Percentiles rank a stretch among this genome's conserved stretches.
These are phyloP conservation scores for Strix uralensis DNA, from an alignment of 2,113 vertebrate species.

Conservation along the genomic window DNA sequence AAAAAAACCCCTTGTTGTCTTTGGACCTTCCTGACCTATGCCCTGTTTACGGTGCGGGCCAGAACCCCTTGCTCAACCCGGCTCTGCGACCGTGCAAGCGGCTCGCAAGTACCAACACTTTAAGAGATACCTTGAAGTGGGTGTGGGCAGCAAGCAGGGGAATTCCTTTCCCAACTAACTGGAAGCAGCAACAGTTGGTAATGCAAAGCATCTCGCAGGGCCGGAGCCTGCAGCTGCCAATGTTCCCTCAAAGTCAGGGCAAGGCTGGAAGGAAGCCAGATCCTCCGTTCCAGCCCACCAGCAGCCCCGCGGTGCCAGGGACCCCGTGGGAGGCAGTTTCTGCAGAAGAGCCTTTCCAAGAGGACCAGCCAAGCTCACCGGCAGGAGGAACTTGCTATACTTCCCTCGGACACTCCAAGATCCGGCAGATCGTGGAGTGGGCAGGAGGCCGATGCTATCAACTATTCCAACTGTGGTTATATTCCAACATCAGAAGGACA, in stretches of 20 bases:
- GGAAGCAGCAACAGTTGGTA: constrained; percentile 19
- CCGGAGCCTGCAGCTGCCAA: not conserved
- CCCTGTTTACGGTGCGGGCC: not conserved
- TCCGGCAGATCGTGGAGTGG: fast-evolving
- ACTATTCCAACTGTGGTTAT: not conserved
- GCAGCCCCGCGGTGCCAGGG: not conserved
- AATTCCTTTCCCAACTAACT: not conserved
- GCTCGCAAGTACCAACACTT: not conserved
- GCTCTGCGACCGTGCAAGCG: fast-evolving
- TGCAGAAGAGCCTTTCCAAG: not conserved
- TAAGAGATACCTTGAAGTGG: not conserved
- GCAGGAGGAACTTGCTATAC: not conserved
- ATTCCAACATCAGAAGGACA: too few species aligned
- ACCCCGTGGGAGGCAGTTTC: not conserved
- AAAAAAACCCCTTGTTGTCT: fast-evolving
- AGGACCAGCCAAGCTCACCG: not conserved
- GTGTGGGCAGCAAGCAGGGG: not conserved
- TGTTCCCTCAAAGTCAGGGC: not conserved
- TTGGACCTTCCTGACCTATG: not conserved
- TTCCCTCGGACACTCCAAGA: not conserved
- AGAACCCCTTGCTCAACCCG: not conserved
- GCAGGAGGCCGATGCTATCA: not conserved
- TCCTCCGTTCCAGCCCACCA: not conserved
- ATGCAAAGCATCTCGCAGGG: not conserved
- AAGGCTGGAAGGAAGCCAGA: not conserved